Percentiles rank a stretch among this genome's conserved stretches.
phyloP scores from a whole-genome alignment of 2,888 invertebrate genomes.

The Junonia oenone region DNA sequence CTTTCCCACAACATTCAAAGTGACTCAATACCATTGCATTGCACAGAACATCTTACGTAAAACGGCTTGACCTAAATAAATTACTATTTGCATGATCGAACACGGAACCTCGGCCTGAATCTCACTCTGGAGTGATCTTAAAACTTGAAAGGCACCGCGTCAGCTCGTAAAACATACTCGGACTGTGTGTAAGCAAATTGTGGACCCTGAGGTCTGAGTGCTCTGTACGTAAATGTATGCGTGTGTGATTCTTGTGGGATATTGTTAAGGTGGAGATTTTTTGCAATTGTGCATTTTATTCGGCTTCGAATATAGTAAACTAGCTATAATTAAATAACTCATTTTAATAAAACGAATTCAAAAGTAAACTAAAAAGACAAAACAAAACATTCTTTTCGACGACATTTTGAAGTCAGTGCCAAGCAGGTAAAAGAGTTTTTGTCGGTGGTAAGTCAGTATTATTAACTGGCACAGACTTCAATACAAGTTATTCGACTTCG shows the following conservation, averaged over 20 bases:
- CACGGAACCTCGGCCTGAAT: slow-evolving; percentile 5
- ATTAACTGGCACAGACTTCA: too few relatives aligned
- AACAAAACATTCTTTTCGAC: too few relatives aligned
- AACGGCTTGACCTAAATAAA: slow-evolving; percentile 1
- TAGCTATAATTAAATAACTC: background rate
- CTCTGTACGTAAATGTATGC: background rate
- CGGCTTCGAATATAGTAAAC: too few relatives aligned
- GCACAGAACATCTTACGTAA: background rate
- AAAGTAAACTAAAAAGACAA: too few relatives aligned
- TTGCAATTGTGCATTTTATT: too few relatives aligned
- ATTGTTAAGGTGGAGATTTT: background rate
- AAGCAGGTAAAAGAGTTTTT: too few relatives aligned
- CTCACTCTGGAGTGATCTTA: slow-evolving; percentile 10
- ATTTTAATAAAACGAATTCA: too few relatives aligned
- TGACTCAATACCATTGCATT: background rate
- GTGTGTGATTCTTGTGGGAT: background rate
- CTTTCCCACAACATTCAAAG: background rate
- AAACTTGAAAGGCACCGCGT: slow-evolving; percentile 17
- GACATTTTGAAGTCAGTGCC: too few relatives aligned
- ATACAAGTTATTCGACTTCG: too few relatives aligned
- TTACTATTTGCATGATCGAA: slow-evolving; percentile 7
- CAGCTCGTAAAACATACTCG: slow-evolving; percentile 15
- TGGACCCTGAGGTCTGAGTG: background rate
- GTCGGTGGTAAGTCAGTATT: too few relatives aligned
- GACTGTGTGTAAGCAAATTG: slow-evolving; percentile 8